phyloP scores from a whole-genome alignment of 1,140 invertebrate species.

The Holcopasites calliopsidis region DNA sequence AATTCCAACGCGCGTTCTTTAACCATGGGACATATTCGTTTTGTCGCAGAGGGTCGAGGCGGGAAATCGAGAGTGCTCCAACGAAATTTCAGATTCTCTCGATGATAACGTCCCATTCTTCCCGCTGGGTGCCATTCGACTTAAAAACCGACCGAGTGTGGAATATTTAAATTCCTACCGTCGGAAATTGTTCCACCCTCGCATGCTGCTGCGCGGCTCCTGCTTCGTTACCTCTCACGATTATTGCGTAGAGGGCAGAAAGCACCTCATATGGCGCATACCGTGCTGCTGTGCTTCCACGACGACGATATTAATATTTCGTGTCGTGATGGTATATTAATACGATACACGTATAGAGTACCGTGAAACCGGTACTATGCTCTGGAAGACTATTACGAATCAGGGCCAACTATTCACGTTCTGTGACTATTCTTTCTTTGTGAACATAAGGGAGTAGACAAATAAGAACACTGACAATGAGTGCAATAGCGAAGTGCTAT shows the following conservation, averaged over 20 bases:
- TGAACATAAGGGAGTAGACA: too few species aligned
- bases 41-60: neutral
- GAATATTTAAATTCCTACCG: constrained; percentile 58
- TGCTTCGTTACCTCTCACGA: constrained; percentile 62
- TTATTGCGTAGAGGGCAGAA: constrained; percentile 58
- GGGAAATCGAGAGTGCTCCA: neutral
- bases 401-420: constrained; percentile 18
- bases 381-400: constrained; percentile 42
- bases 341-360: constrained; percentile 14
- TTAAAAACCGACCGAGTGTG: constrained; percentile 39
- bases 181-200: constrained; percentile 37
- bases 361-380: neutral
- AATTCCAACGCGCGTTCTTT: neutral
- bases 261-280: constrained; percentile 63
- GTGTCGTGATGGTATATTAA: constrained; percentile 61
- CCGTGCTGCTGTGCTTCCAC: constrained; percentile 47
- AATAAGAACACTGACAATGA: too few species aligned
- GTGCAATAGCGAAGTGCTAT: neutral
- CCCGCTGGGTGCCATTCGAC: neutral
- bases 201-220: constrained; percentile 28
- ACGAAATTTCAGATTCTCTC: constrained; percentile 31
- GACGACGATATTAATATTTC: constrained; percentile 66
- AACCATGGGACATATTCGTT: neutral
- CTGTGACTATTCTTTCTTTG: constrained; percentile 5
- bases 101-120: neutral